Evolutionary conservation across 1,140 invertebrate species (phyloP).

Genomic region (Mizuhopecten yessoensis): DNA sequence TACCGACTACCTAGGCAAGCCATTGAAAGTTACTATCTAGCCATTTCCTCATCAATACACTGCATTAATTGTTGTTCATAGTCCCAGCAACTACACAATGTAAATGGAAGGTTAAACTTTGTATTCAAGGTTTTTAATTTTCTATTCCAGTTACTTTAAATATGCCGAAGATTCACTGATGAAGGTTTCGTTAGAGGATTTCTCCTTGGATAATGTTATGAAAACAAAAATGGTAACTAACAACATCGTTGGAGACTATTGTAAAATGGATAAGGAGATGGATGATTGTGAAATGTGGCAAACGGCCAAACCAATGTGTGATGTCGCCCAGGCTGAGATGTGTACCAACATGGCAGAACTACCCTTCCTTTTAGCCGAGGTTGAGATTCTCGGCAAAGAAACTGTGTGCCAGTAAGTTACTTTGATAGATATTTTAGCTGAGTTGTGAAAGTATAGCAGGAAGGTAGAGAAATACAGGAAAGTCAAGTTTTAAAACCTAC

Average conservation of each 20-base stretch:
- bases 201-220: background rate
- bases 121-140: background rate
- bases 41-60: no score
- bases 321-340: background rate
- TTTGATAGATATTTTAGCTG: background rate
- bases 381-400: background rate
- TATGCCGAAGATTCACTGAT: background rate
- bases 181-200: background rate
- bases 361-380: background rate
- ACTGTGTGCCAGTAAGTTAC: background rate
- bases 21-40: no score
- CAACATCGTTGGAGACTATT: background rate
- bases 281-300: background rate
- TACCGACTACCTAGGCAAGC: no score
- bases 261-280: background rate
- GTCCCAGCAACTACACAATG: no score
- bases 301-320: background rate
- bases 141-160: background rate
- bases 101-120: no score
- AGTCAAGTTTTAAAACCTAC: no score
- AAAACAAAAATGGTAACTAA: background rate
- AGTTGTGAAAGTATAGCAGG: no score
- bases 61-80: no score
- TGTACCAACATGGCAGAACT: background rate
- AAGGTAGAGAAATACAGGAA: no score